Evolutionary conservation across 2,113 vertebrate species (phyloP).

Genomic region (Catharus minimus): DNA sequence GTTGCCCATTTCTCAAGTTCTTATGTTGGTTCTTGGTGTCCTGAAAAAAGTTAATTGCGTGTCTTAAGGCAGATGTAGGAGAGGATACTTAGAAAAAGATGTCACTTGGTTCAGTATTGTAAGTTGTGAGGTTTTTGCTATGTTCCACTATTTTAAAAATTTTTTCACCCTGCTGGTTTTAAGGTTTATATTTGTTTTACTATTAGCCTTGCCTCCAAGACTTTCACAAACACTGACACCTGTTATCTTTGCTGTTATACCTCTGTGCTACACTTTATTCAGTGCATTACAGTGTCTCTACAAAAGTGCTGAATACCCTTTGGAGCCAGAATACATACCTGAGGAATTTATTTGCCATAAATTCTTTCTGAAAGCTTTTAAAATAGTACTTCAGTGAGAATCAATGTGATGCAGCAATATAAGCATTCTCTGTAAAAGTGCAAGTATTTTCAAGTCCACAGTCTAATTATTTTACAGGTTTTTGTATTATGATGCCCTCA

Average conservation of each 20-base stretch:
- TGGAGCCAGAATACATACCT: not conserved
- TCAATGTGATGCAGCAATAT: not conserved
- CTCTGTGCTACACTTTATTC: not conserved
- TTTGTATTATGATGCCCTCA: not conserved
- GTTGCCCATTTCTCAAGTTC: not conserved
- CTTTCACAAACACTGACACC: not conserved
- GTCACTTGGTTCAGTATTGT: not conserved
- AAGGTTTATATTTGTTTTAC: not conserved
- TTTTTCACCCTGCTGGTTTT: not conserved
- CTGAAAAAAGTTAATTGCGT: not conserved
- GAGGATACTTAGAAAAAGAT: not conserved
- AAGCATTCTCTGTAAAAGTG: not conserved
- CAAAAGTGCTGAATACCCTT: not conserved
- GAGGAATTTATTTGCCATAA: not conserved
- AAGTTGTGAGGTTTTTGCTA: fast-evolving
- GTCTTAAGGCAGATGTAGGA: not conserved
- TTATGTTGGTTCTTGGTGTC: not conserved
- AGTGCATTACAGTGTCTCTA: not conserved
- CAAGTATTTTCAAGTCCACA: not conserved
- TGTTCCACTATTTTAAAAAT: not conserved
- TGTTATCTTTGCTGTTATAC: not conserved
- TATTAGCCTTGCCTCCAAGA: not conserved
- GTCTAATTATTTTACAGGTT: not conserved
- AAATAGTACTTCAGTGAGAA: not conserved
- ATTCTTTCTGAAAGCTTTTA: not conserved